phyloP scores from a whole-genome alignment of 2,888 invertebrate genomes.

The Mythimna lalbum region DNA sequence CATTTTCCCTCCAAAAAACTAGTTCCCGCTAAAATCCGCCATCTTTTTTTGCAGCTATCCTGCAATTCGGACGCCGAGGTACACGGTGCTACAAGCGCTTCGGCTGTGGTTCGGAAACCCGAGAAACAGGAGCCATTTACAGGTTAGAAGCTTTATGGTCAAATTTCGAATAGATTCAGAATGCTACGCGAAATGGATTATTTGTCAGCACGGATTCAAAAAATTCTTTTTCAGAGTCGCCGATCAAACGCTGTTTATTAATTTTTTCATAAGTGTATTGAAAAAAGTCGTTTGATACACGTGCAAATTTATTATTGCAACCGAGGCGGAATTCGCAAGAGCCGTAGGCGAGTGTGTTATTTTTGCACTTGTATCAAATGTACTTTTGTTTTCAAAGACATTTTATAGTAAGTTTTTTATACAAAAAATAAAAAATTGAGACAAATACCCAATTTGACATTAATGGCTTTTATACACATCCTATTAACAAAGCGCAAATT shows the following conservation, averaged over 20 bases:
- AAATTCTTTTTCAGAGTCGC: too few species aligned
- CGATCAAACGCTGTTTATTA: too few species aligned
- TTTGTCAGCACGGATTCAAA: background rate
- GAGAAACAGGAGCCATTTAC: conserved; percentile 91
- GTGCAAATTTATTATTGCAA: too few species aligned
- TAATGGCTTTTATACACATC: background rate
- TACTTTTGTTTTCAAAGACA: too few species aligned
- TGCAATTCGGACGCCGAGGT: conserved; percentile 89
- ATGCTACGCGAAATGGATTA: conserved; percentile 2
- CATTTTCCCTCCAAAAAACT: conserved; percentile 23
- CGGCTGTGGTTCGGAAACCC: conserved; percentile 93
- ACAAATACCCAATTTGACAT: background rate
- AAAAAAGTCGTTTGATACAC: too few species aligned
- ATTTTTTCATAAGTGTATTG: too few species aligned
- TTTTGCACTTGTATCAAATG: too few species aligned
- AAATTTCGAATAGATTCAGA: conserved; percentile 14
- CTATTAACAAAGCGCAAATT: background rate
- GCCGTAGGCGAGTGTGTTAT: too few species aligned
- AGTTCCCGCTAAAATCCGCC: conserved; percentile 19
- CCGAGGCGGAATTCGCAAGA: too few species aligned
- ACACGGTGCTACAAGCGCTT: conserved; percentile 91
- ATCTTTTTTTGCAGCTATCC: conserved; percentile 85
- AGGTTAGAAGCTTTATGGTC: conserved; percentile 73
- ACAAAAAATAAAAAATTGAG: too few species aligned
- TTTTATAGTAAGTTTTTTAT: too few species aligned